Evolutionary conservation across 1,140 invertebrate species (phyloP), one percentile per base, ranked within the genome.

Genomic region (Cotesia vestalis): DNA sequence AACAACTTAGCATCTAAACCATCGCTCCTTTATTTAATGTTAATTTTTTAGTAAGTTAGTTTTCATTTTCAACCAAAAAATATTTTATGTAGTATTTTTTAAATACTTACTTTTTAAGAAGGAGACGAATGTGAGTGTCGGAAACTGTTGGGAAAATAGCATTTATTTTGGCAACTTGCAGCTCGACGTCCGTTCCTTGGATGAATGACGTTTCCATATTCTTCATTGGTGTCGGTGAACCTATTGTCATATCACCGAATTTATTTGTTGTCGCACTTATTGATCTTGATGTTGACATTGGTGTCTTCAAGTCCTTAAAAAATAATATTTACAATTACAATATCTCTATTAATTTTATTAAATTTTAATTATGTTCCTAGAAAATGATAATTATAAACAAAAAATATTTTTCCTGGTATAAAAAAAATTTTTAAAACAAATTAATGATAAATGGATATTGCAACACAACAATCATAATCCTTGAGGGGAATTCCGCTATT

Each of bases 111-210:
- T 96, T 96, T 84, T 95, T 94, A 34, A 96, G 84, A 72, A 96
- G 88, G 70, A 95, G 89, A 78, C 92, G 91, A 78, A 97, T 95
- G 79, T 96, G 95, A 35, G 92, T 92, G 80, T 97, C 95, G 62
- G 93, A 91, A 51, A 95, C 95, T 6, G 95, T 96, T 11, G 95
- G 95, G 84, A 97, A 97, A 91, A 96, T 94, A n/a, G 94, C 91
- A 82, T 93, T 92, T 75, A 96, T 94, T 85, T 95, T 96, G 38
- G 91, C 88, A 14, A 95, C 92, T 70, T 94, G 88, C 3, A 91
- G 89, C 77, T 94, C 93, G 3, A 89, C 89, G 69, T 94, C 91
- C 4, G 88, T 87, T 62, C 88, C 80, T 51, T 90, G 89, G 4
- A 87, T 89, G 55, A 91, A 88, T 61, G 90, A 89, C 6, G 91